Base-by-base conservation (phyloP, 2,888 invertebrate species). In the Callinectes sapidus region DNA sequence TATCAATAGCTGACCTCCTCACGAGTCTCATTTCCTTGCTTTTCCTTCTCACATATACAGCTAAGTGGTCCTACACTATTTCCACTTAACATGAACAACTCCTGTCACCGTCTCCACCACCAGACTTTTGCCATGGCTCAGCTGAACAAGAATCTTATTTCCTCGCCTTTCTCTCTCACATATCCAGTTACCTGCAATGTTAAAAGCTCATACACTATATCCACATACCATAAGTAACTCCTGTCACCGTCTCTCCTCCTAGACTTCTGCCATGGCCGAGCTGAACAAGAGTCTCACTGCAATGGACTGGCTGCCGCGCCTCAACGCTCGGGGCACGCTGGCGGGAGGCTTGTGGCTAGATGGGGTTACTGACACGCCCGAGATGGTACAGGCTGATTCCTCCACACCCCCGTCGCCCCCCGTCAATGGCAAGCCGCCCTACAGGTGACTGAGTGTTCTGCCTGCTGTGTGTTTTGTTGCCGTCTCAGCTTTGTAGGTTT, bases 371-470 rank as follows among this genome's bases (percentile, higher is more conserved):
- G 93, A 77, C 85, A 35, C 92, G 2, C 89, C 92, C 6, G 92
- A 94, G 61, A 88, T 92, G 28, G 94, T 92, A 8, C 92, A 89
- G 71, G 94, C 94, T 16, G 94, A 95, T 90, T 95, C 93, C 23
- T 92, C 94, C 42, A 94, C 94, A n/a, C 94, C 92, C 1, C 90
- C 93, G 66, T 90, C 93, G 2, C 93, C 93, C 10, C 94, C 92
- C 3, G 89, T 90, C 66, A 92, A 95, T 95, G 95, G 96, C 91
- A 96, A 96, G 95, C 96, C 96, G 2, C 96, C 96, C 14, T 96
- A 96, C 95, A 95, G 95, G 95, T 95, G 48, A 23, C 55, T 18
- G 13, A 8, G 28, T 13, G n/a, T 28, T 13, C 28, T n/a, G 5
- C n/a, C 0, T 28, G 18, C 18, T 61, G 18, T 61, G 3, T 48